Evolutionary conservation across 2,797 vertebrate species (phyloP), one percentile per base, ranked within the genome.

Genomic region (Oreochromis mossambicus): DNA sequence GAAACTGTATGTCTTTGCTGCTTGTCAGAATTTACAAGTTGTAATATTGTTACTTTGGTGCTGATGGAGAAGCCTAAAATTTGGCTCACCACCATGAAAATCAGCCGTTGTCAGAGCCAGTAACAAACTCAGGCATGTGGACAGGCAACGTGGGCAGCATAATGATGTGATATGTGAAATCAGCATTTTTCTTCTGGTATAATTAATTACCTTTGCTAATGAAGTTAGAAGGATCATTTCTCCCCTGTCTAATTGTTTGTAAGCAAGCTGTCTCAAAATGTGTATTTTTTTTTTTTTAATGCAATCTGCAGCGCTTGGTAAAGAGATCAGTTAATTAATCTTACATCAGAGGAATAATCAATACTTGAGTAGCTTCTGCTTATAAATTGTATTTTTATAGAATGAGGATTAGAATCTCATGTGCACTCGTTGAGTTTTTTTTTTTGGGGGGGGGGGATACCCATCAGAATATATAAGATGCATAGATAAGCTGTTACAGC

Each of bases 61-160:
- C 83, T 94, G 91, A 92, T 91, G 83, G 85, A 91, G 86, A 81
- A 46, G 87, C 58, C 84, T 48, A 46, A 87, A 84, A 86, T 86
- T 73, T 79, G 80, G 52, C 83, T 87, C 24, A 17, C 41, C 34
- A 2, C 79, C 51, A 56, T 13, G 8, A 52, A 79, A 85, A 77
- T 88, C 78, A 17, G 17, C 82, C 82, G 38, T 10, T 76, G 78
- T 91, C 82, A 54, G 15, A 83, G 61, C 79, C 52, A 8, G 77
- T 79, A 76, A 55, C 38, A 84, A 87, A 70, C 43, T 70, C 8
- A 1, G 68, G 61, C 73, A 32, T 43, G 75, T 7, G 14, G 61
- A 48, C 19, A 15, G 26, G 48, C 46, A 58, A 48, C 21, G 29
- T 73, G 34, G 51, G 63, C n/a, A 13, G 19, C 66, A n/a, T 19